Percentiles rank a stretch among this genome's conserved stretches.
phyloP scores from a whole-genome alignment of 2,113 vertebrate species.

The Brachypteracias leptosomus region DNA sequence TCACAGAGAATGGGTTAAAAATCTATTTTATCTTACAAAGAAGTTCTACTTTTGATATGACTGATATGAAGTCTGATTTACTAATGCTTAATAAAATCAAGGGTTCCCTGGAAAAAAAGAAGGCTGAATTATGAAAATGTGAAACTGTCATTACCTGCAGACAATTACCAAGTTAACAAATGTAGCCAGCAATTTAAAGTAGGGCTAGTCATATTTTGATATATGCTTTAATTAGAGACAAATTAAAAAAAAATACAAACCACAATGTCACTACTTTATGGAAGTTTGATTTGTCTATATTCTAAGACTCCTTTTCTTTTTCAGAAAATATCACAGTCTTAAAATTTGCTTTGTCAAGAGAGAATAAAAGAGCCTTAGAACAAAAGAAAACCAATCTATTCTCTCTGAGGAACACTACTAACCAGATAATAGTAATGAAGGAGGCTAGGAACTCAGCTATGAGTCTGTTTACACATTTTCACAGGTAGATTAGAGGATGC shows the following conservation, averaged over 20 bases:
- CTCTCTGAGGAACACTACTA: neutral
- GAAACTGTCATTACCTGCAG: neutral
- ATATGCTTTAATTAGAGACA: neutral
- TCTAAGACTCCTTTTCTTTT: neutral
- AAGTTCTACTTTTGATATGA: neutral
- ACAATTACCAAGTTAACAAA: neutral
- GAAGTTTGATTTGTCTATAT: neutral
- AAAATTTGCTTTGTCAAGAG: neutral
- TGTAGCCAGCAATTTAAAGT: neutral
- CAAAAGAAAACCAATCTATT: neutral
- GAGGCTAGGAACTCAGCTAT: neutral
- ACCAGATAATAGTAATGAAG: neutral
- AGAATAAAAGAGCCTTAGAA: neutral
- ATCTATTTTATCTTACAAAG: neutral
- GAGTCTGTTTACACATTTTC: neutral
- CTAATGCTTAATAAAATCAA: neutral
- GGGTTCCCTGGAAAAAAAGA: neutral
- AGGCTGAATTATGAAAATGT: neutral
- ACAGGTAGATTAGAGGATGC: neutral
- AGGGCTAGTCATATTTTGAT: neutral
- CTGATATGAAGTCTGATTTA: neutral
- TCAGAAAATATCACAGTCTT: neutral
- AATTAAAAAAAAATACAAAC: neutral
- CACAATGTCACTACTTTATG: neutral
- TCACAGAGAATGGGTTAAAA: neutral